Percentiles rank a stretch among this genome's conserved stretches.
phyloP scores from a whole-genome alignment of 2,888 invertebrate genomes.

The Orchesella flavescens region DNA sequence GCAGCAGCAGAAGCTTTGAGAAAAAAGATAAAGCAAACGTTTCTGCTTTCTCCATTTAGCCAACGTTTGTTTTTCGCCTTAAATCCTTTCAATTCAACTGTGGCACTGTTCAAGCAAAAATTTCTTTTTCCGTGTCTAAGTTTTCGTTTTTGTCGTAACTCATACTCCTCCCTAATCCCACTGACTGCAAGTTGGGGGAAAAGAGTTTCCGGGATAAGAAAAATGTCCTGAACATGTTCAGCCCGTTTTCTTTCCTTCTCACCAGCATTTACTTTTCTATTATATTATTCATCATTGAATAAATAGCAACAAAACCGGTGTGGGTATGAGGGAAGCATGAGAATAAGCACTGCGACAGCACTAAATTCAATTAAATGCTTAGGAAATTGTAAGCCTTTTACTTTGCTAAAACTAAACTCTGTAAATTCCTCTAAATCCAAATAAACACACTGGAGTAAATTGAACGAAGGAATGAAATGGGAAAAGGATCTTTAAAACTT shows the following conservation, averaged over 20 bases:
- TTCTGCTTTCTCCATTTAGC: slow-evolving; percentile 46
- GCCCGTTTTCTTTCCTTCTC: slow-evolving; percentile 1
- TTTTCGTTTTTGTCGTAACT: slow-evolving; percentile 47
- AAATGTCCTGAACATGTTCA: slow-evolving; percentile 38
- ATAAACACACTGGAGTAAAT: slow-evolving; percentile 45
- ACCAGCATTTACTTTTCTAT: slow-evolving; percentile 17
- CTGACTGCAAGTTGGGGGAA: slow-evolving; percentile 49
- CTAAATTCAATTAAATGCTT: slow-evolving; percentile 53
- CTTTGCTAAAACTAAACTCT: slow-evolving; percentile 17
- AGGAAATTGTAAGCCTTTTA: slow-evolving; percentile 4
- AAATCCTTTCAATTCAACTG: slow-evolving; percentile 55
- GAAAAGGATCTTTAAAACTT: slow-evolving; percentile 4
- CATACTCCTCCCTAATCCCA: slow-evolving; percentile 55
- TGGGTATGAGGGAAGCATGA: slow-evolving; percentile 36
- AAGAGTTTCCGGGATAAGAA: neutral
- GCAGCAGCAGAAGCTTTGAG: neutral
- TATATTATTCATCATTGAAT: slow-evolving; percentile 59
- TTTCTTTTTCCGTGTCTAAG: slow-evolving; percentile 35
- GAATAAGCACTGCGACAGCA: slow-evolving; percentile 16
- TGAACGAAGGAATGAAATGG: slow-evolving; percentile 47
- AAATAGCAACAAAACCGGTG: slow-evolving; percentile 17
- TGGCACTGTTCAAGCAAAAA: slow-evolving; percentile 38
- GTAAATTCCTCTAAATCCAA: slow-evolving; percentile 48
- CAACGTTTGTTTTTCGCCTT: slow-evolving; percentile 18
- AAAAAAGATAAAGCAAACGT: slow-evolving; percentile 36